phyloP scores from a whole-genome alignment of 2,797 vertebrate genomes.

The Spinus pinus region DNA sequence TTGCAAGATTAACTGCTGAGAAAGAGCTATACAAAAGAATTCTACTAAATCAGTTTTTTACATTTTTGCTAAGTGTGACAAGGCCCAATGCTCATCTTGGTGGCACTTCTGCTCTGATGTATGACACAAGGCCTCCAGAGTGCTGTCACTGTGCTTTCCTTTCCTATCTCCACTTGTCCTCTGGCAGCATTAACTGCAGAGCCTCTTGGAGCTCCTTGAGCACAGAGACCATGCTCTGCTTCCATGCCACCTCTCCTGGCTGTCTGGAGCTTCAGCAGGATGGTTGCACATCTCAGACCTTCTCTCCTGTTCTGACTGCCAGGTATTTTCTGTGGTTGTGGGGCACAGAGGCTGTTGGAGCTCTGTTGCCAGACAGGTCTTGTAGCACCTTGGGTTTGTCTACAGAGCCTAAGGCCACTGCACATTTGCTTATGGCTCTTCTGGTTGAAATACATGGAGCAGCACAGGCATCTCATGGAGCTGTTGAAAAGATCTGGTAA shows the following conservation, averaged over 20 bases:
- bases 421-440: background rate
- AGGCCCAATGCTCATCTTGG: background rate
- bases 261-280: background rate
- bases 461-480: background rate
- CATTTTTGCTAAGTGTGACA: background rate
- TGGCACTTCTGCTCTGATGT: background rate
- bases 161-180: rapidly evolving
- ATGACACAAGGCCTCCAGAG: background rate
- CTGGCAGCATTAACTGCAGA: background rate
- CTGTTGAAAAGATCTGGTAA: background rate
- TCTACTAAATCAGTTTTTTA: background rate
- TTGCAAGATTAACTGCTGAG: background rate
- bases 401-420: background rate
- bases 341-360: background rate
- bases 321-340: background rate
- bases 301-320: background rate
- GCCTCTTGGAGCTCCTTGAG: background rate
- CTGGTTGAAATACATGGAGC: background rate
- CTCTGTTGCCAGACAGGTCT: background rate
- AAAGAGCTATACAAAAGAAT: background rate
- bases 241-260: background rate
- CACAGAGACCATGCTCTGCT: background rate
- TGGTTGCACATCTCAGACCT: background rate
- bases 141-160: background rate
- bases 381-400: rapidly evolving